Evolutionary conservation across 1,140 invertebrate genomes (phyloP).

Genomic region (Saccostrea echinata): DNA sequence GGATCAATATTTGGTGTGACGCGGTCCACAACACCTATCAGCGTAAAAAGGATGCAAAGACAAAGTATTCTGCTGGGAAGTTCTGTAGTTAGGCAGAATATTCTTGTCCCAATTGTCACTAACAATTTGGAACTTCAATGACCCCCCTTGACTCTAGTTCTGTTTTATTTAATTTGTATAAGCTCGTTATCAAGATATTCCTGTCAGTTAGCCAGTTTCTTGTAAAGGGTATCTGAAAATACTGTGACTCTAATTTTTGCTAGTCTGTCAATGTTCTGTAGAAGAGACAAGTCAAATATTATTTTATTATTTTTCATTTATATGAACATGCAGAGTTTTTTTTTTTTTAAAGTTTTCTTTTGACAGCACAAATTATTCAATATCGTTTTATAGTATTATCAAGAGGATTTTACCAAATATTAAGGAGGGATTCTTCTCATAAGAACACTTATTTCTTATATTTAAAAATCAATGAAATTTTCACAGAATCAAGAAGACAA

Average conservation of each 20-base stretch:
- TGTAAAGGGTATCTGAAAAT: not conserved
- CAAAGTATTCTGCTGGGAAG: not conserved
- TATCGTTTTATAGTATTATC: not conserved
- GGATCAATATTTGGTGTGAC: not conserved
- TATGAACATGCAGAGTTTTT: not conserved
- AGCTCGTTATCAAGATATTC: conserved; percentile 31
- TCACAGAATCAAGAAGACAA: no score
- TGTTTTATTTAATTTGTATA: not conserved
- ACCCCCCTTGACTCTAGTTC: not conserved
- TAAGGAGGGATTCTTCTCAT: no score
- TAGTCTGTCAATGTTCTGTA: conserved; percentile 13
- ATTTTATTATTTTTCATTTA: not conserved
- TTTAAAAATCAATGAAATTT: no score
- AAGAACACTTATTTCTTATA: no score
- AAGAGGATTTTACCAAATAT: no score
- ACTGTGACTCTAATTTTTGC: not conserved
- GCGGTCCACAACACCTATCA: conserved; percentile 8
- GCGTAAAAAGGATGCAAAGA: conserved; percentile 3
- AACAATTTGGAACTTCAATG: conserved; percentile 9
- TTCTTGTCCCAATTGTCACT: conserved; percentile 28
- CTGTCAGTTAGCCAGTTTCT: not conserved
- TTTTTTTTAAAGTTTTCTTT: no score
- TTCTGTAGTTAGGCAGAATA: not conserved
- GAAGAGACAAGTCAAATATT: not conserved
- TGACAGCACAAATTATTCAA: no score